phyloP scores from a whole-genome alignment of 2,797 vertebrate species.

The Bradypus variegatus region DNA sequence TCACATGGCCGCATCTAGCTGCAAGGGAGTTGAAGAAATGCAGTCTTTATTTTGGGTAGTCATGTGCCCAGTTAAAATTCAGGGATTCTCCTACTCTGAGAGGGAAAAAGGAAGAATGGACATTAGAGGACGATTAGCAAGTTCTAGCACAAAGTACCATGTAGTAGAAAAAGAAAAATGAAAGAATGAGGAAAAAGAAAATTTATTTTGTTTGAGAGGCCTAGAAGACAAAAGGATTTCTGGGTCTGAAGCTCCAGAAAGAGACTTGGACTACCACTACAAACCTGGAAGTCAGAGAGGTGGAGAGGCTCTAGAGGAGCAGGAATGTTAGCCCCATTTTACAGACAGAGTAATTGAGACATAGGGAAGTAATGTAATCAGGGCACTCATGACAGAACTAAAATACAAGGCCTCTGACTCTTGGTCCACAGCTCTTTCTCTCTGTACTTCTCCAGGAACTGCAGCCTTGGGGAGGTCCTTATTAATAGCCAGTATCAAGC shows the following conservation, averaged over 20 bases:
- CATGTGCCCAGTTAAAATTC: background rate
- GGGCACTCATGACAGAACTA: background rate
- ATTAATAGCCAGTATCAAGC: background rate
- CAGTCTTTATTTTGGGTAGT: background rate
- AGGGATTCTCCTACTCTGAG: background rate
- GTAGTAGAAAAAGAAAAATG: background rate
- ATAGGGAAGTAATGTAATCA: background rate
- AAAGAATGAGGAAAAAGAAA: background rate
- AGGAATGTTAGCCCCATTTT: background rate
- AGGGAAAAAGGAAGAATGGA: background rate
- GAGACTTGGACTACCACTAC: background rate
- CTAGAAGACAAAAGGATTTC: background rate
- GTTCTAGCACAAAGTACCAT: background rate
- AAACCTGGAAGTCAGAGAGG: background rate
- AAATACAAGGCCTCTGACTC: background rate
- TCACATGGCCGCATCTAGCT: slow-evolving; percentile 4
- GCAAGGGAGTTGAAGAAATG: slow-evolving; percentile 24
- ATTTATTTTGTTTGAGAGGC: background rate
- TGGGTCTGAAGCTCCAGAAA: background rate
- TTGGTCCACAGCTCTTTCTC: background rate
- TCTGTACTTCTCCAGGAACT: background rate
- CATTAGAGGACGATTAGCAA: background rate
- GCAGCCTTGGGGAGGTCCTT: background rate
- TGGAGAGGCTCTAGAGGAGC: background rate
- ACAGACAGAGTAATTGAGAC: background rate